phyloP scores from a whole-genome alignment of 1,140 invertebrate genomes.

The Trypoxylus dichotomus region DNA sequence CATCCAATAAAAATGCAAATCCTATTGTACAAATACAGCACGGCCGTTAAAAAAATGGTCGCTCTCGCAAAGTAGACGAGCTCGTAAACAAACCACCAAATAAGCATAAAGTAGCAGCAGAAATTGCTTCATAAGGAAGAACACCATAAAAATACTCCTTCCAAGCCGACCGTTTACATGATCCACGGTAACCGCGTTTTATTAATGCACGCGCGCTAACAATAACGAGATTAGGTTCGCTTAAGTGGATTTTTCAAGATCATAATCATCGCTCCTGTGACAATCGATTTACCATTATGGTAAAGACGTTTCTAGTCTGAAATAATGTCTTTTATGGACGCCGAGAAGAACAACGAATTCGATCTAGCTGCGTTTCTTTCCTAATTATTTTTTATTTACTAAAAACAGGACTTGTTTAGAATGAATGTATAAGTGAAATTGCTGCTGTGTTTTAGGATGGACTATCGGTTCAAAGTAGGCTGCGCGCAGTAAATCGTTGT shows the following conservation, averaged over 20 bases:
- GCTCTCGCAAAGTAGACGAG: not conserved
- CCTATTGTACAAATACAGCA: not conserved
- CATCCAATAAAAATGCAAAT: constrained; percentile 3
- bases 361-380: not conserved
- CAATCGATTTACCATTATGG: not conserved
- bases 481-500: too few species aligned
- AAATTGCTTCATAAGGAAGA: constrained; percentile 3
- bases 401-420: not conserved
- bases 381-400: not conserved
- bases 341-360: not conserved
- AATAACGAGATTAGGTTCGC: not conserved
- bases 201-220: not conserved
- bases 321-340: not conserved
- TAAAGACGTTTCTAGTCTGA: not conserved
- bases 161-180: not conserved
- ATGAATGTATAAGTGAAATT: not conserved
- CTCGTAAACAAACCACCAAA: not conserved
- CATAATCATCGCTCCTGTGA: not conserved
- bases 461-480: not conserved
- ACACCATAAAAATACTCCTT: not conserved
- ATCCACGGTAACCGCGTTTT: not conserved
- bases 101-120: not conserved
- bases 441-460: not conserved
- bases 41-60: not conserved
- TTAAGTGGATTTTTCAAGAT: constrained; percentile 3